These are phyloP conservation scores for Falco novaeseelandiae DNA, from an alignment of 2,797 vertebrate species.

Conservation along the genomic window DNA sequence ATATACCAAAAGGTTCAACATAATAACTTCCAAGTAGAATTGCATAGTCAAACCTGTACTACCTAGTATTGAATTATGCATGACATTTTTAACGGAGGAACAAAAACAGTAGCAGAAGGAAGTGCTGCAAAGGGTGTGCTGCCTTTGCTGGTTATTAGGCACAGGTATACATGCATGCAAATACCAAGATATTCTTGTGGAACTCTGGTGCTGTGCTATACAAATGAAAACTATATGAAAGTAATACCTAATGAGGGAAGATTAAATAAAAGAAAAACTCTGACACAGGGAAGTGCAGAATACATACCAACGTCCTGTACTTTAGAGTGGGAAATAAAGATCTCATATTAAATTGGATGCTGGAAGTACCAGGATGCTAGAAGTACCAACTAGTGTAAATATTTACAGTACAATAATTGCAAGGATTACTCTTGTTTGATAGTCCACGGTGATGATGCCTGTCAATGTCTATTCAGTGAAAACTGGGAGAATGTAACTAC, in stretches of 20 bases:
- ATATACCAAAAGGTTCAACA: background rate
- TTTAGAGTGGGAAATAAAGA: slow-evolving; percentile 12
- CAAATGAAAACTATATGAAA: slow-evolving; percentile 21
- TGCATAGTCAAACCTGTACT: background rate
- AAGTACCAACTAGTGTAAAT: background rate
- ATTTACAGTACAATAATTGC: slow-evolving; percentile 11
- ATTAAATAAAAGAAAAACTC: background rate
- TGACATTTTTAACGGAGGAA: slow-evolving; percentile 52
- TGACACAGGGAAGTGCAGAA: background rate
- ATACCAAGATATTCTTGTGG: slow-evolving; percentile 32
- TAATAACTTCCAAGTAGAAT: background rate
- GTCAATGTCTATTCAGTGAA: background rate
- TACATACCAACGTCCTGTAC: background rate
- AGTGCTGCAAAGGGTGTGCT: background rate
- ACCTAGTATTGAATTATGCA: slow-evolving; percentile 42
- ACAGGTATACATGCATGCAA: background rate
- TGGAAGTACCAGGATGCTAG: background rate
- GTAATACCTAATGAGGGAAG: slow-evolving; percentile 33
- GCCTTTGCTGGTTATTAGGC: background rate
- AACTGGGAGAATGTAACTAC: background rate
- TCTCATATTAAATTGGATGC: background rate
- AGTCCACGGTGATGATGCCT: background rate
- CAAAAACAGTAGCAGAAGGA: slow-evolving; percentile 48
- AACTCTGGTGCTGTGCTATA: slow-evolving; percentile 5
- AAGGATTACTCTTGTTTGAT: slow-evolving; percentile 16